phyloP scores from a whole-genome alignment of 2,888 invertebrate species.

The Drosophila testacea region DNA sequence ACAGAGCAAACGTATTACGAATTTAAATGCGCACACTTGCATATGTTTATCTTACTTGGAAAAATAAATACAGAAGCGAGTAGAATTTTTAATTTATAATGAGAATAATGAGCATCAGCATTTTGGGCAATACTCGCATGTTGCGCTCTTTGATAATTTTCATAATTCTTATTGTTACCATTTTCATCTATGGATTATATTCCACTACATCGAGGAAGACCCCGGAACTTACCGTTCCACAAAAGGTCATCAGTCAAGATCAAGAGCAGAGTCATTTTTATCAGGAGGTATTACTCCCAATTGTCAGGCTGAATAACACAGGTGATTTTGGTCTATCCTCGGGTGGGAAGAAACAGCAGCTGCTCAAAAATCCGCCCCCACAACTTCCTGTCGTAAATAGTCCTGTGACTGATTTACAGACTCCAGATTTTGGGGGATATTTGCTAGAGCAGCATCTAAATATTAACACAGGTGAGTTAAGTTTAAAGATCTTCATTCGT shows the following conservation, averaged over 20 bases:
- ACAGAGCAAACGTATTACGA: slow-evolving; percentile 4
- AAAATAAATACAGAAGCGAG: neutral
- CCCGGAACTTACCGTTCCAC: slow-evolving; percentile 24
- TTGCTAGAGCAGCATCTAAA: slow-evolving; percentile 1
- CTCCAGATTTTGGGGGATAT: neutral
- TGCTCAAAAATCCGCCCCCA: neutral
- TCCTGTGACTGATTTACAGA: neutral
- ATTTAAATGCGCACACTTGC: no score
- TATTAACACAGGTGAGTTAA: neutral
- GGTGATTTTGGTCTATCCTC: slow-evolving; percentile 42
- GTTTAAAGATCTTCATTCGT: neutral
- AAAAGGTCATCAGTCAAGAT: no score
- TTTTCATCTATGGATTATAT: slow-evolving; percentile 86
- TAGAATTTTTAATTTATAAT: slow-evolving; percentile 15
- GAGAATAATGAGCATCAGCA: slow-evolving; percentile 55
- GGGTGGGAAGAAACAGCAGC: slow-evolving; percentile 8
- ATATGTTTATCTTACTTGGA: neutral
- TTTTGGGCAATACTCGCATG: slow-evolving; percentile 84
- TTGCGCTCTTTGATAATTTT: slow-evolving; percentile 85
- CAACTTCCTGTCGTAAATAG: neutral
- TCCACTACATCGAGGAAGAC: slow-evolving; percentile 82
- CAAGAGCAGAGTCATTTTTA: neutral
- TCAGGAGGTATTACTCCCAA: neutral
- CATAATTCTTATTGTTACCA: slow-evolving; percentile 84
- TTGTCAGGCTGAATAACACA: slow-evolving; percentile 39